Conservation (phyloP, 2,888 invertebrate genomes). For the Strigamia maritima region DNA sequence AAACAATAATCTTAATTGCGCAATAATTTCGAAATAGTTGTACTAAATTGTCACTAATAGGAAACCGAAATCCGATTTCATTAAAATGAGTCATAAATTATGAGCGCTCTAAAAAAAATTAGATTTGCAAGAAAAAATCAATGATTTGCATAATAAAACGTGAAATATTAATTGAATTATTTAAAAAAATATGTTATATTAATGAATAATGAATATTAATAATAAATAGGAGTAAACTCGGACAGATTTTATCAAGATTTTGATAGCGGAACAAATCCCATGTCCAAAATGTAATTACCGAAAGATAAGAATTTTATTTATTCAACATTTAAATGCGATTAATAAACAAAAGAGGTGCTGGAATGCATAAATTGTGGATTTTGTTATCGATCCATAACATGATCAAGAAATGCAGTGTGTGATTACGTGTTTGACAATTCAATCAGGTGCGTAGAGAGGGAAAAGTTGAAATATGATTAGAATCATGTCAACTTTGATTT, state of each 20-base stretch:
- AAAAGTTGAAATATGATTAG: conserved; percentile 17
- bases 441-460: background rate
- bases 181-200: too few relatives aligned
- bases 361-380: background rate
- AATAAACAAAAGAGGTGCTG: background rate
- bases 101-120: background rate
- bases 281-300: too few relatives aligned
- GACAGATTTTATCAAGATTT: too few relatives aligned
- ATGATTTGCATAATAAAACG: too few relatives aligned
- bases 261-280: too few relatives aligned
- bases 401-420: background rate
- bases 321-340: background rate
- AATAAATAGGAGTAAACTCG: too few relatives aligned
- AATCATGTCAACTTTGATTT: background rate
- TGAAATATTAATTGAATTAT: too few relatives aligned
- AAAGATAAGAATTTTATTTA: too few relatives aligned
- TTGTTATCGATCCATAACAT: background rate
- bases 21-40: background rate
- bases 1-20: background rate
- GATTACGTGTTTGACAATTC: conserved; percentile 11
- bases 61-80: background rate
- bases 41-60: background rate
- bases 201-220: too few relatives aligned
- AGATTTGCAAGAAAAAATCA: background rate
- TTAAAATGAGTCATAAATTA: background rate